Percentiles rank a stretch among this genome's conserved stretches.
Evolutionary conservation across 1,140 invertebrate genomes (phyloP).

Genomic region (Ladona fulva): DNA sequence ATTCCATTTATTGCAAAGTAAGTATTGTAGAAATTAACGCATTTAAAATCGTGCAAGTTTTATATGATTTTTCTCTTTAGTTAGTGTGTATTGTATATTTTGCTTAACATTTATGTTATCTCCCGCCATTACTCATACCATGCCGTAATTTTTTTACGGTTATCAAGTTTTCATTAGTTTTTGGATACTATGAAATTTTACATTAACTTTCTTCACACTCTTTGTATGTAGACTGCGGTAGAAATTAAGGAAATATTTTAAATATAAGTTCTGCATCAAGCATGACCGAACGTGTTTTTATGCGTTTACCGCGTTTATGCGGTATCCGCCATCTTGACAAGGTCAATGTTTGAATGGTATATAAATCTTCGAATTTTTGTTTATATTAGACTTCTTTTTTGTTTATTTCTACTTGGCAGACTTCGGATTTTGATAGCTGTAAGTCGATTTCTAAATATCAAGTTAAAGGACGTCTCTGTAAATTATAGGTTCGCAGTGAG

Average conservation of each 20-base stretch:
- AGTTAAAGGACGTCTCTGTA: background rate
- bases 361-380: too few relatives aligned
- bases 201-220: background rate
- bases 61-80: too few relatives aligned
- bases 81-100: too few relatives aligned
- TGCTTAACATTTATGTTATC: background rate
- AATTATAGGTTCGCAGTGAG: background rate
- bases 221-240: background rate
- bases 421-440: too few relatives aligned
- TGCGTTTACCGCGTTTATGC: slow-evolving; percentile 7
- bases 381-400: too few relatives aligned
- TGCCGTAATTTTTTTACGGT: background rate
- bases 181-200: background rate
- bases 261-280: background rate
- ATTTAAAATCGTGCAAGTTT: too few relatives aligned
- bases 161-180: too few relatives aligned
- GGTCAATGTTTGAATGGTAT: background rate
- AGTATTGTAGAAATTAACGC: background rate
- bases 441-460: background rate
- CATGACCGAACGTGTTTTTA: background rate
- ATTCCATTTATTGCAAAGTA: background rate
- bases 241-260: background rate
- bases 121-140: slow-evolving; percentile 3
- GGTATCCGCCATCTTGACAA: slow-evolving; percentile 2
- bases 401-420: too few relatives aligned